Conservation (phyloP, 1,140 invertebrate species). For the Anastrepha ludens region DNA sequence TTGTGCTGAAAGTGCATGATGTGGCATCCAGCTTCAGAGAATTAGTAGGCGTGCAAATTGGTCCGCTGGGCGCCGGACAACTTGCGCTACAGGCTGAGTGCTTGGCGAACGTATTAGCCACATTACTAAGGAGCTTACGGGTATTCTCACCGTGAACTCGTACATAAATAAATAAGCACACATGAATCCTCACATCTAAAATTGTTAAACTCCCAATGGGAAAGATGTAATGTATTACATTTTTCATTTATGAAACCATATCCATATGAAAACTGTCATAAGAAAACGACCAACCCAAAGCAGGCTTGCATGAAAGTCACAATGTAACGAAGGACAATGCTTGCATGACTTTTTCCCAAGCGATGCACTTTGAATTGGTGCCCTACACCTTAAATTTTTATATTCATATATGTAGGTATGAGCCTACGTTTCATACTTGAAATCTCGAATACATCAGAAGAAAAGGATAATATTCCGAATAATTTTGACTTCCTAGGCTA, state of each 20-base stretch:
- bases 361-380: too few species aligned
- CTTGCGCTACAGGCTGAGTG: constrained; percentile 85
- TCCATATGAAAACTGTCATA: neutral
- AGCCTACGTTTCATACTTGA: too few species aligned
- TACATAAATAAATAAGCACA: neutral
- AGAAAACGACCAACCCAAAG: too few species aligned
- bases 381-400: too few species aligned
- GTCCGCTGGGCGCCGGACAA: constrained; percentile 76
- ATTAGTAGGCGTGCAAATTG: constrained; percentile 79
- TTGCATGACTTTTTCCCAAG: too few species aligned
- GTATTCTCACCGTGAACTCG: constrained; percentile 82
- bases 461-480: too few species aligned
- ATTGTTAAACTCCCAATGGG: neutral
- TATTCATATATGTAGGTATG: too few species aligned
- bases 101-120: constrained; percentile 86
- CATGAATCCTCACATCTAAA: too few species aligned
- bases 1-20: constrained; percentile 86
- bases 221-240: neutral
- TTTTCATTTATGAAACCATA: neutral
- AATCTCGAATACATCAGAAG: too few species aligned
- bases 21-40: constrained; percentile 86
- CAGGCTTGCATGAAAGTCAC: too few species aligned
- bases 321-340: too few species aligned
- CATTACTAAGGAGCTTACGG: constrained; percentile 85
- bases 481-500: too few species aligned